phyloP scores from a whole-genome alignment of 2,888 invertebrate species.

The Ellobium chinense region DNA sequence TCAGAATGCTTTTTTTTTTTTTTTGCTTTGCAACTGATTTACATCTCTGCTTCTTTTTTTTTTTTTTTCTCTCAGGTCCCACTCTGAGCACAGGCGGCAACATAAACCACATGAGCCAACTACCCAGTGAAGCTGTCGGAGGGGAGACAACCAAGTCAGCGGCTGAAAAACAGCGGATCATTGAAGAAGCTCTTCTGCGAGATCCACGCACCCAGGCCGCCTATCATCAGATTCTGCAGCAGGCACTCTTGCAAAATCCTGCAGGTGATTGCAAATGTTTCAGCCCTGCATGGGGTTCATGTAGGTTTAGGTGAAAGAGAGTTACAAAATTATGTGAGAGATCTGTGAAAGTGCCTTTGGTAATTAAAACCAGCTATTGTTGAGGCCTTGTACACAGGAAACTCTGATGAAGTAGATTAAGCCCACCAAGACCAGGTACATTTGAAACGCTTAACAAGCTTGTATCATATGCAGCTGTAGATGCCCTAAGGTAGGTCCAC shows the following conservation, averaged over 20 bases:
- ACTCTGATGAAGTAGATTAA: too few relatives aligned
- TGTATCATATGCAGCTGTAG: too few relatives aligned
- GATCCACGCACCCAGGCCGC: slow-evolving; percentile 38
- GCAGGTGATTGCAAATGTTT: slow-evolving; percentile 19
- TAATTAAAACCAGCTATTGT: too few relatives aligned
- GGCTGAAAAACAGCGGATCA: slow-evolving; percentile 31
- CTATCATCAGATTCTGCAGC: slow-evolving; percentile 43
- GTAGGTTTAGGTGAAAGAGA: background rate
- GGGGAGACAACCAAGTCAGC: slow-evolving; percentile 3
- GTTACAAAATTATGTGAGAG: too few relatives aligned
- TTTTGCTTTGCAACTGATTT: too few relatives aligned
- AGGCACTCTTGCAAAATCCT: slow-evolving; percentile 30
- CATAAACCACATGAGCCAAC: slow-evolving; percentile 23
- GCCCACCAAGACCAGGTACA: too few relatives aligned
- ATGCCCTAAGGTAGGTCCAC: too few relatives aligned
- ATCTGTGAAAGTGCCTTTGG: too few relatives aligned
- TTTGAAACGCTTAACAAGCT: too few relatives aligned
- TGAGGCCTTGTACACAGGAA: too few relatives aligned
- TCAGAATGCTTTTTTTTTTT: too few relatives aligned
- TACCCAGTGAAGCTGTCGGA: slow-evolving; percentile 8
- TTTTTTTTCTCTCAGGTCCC: slow-evolving; percentile 1
- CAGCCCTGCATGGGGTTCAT: background rate
- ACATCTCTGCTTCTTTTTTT: too few relatives aligned
- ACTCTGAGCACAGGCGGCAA: background rate
- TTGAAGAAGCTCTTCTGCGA: slow-evolving; percentile 32